These are phyloP conservation scores for Glyptemys insculpta DNA, from an alignment of 2,797 vertebrate genomes.

Conservation along the genomic window DNA sequence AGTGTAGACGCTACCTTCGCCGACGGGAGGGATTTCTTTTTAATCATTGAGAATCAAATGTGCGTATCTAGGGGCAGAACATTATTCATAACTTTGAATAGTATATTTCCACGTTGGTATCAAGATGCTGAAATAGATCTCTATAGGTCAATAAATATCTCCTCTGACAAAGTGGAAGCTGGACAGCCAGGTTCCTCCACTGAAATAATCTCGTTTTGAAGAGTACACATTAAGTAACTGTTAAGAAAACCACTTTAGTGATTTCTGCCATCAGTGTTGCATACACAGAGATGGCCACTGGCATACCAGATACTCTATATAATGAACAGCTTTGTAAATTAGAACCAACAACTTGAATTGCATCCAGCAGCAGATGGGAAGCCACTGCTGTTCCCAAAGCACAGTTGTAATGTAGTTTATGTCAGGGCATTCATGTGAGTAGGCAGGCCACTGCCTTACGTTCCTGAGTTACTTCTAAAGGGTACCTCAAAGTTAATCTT, in stretches of 20 bases:
- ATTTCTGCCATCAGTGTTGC: background rate
- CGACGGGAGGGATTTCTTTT: background rate
- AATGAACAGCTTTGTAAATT: background rate
- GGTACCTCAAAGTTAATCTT: background rate
- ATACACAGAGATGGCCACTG: background rate
- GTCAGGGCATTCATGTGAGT: background rate
- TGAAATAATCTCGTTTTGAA: background rate
- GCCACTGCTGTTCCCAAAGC: background rate
- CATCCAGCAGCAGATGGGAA: fast-evolving
- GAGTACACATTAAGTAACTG: background rate
- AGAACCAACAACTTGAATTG: background rate
- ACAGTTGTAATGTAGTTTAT: fast-evolving
- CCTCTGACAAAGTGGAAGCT: background rate
- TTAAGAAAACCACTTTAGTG: background rate
- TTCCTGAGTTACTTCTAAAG: background rate
- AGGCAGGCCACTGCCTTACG: background rate
- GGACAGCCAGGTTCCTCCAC: background rate
- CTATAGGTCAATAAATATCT: background rate
- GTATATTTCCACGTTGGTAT: background rate
- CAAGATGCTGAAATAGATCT: background rate
- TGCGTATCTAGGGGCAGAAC: background rate
- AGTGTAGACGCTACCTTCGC: too few species aligned
- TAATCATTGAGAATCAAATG: background rate
- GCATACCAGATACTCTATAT: background rate
- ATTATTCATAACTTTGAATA: background rate